Percentiles rank a stretch among this genome's conserved stretches.
These are phyloP conservation scores for Phallusia fumigata DNA, from an alignment of 23 tunicate genomes.

Conservation along the genomic window DNA sequence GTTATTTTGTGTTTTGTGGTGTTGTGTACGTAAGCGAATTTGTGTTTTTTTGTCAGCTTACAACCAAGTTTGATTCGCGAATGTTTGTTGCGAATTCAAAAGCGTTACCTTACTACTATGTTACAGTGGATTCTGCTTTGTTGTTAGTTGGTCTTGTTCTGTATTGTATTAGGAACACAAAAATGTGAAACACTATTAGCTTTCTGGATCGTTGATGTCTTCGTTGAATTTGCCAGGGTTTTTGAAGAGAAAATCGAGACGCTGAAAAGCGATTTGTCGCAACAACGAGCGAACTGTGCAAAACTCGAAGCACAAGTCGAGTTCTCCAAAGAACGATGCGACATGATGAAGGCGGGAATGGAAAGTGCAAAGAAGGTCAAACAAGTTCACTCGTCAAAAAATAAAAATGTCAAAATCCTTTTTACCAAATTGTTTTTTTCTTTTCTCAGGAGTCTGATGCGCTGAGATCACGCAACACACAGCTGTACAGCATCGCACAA, in stretches of 20 bases:
- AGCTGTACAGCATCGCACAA: conserved; percentile 43
- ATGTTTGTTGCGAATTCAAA: no score
- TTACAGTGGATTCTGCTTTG: no score
- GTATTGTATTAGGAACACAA: background rate
- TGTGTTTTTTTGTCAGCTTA: no score
- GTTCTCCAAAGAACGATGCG: conserved; percentile 67
- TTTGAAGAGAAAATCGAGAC: conserved; percentile 51
- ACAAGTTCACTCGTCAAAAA: no score
- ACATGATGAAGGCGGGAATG: conserved; percentile 40
- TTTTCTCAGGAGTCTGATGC: conserved; percentile 67
- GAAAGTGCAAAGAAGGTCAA: conserved; percentile 69
- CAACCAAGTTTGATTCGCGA: no score
- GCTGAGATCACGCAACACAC: conserved; percentile 41
- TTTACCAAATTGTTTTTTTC: no score
- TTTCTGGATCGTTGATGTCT: background rate
- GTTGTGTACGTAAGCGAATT: no score
- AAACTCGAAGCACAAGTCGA: conserved; percentile 66
- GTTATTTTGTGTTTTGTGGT: no score
- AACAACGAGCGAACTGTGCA: conserved; percentile 39
- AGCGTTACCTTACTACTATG: no score
- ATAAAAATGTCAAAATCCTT: no score
- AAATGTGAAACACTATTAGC: background rate
- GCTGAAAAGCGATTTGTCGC: conserved; percentile 41
- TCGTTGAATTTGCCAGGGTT: conserved; percentile 23
- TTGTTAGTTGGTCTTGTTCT: no score